A percentile compares a stretch with the other conserved stretches of the same genome.
Conservation (phyloP, 2,113 vertebrate genomes). For the Cyanistes caeruleus region DNA sequence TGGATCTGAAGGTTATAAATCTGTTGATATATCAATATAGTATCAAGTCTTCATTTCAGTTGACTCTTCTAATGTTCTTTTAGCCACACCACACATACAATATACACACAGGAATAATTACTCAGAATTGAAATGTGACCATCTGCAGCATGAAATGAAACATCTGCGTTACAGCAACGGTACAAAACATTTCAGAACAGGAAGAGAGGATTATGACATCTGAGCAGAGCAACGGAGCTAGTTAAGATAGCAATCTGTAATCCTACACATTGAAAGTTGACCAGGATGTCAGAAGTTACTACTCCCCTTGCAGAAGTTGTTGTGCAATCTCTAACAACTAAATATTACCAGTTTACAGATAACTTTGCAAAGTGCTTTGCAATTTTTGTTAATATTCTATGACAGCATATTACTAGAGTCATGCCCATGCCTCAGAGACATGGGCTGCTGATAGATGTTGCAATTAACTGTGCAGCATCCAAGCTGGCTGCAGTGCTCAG, state of each 20-base stretch:
- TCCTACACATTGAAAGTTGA: slow-evolving; percentile 4
- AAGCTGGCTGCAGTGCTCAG: background rate
- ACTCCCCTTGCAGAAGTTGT: background rate
- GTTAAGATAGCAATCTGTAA: slow-evolving; percentile 1
- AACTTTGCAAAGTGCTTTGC: background rate
- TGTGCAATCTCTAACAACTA: background rate
- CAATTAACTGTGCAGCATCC: background rate
- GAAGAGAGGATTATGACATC: slow-evolving; percentile 38
- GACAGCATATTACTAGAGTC: background rate
- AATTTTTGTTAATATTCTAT: background rate
- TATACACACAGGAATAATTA: background rate
- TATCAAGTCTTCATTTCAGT: background rate
- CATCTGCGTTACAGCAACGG: slow-evolving; percentile 12
- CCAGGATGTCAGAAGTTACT: background rate
- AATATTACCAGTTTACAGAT: background rate
- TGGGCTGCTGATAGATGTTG: background rate
- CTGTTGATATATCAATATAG: background rate
- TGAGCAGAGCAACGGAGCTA: background rate
- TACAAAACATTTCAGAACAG: background rate
- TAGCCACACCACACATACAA: background rate
- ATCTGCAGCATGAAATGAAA: slow-evolving; percentile 21
- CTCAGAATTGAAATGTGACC: background rate
- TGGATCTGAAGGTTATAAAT: background rate
- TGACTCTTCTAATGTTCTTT: background rate
- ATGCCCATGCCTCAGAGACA: background rate